phyloP scores from a whole-genome alignment of 2,797 vertebrate species.

The Amblyraja radiata region DNA sequence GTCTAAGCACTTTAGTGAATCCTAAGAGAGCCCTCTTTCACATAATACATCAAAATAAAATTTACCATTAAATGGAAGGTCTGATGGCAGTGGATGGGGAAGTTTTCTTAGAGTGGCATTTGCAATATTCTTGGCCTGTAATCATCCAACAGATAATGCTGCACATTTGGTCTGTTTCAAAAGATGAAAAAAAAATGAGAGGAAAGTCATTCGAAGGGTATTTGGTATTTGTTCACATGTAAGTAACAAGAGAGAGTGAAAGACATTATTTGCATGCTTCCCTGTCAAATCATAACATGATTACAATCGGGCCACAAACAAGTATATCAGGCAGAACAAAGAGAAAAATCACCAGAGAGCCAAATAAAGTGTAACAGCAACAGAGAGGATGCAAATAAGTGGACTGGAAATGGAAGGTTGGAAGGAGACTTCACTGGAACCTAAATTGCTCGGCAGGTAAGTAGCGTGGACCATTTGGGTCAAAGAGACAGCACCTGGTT shows the following conservation, averaged over 20 bases:
- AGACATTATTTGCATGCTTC: no score
- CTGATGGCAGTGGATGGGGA: not conserved
- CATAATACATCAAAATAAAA: not conserved
- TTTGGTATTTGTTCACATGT: no score
- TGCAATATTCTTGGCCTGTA: not conserved
- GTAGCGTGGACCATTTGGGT: not conserved
- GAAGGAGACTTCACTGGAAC: not conserved
- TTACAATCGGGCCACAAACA: no score
- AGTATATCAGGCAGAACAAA: not conserved
- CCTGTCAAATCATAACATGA: not conserved
- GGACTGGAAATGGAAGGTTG: not conserved
- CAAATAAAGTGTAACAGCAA: no score
- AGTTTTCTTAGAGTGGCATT: not conserved
- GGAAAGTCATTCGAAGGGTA: no score
- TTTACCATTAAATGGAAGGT: not conserved
- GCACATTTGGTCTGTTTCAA: not conserved
- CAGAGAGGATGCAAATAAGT: not conserved
- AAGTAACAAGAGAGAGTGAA: no score
- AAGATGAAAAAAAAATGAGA: no score
- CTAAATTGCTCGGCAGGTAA: no score
- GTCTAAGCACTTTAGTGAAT: not conserved
- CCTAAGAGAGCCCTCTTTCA: not conserved
- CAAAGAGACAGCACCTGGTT: not conserved
- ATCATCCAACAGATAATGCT: not conserved
- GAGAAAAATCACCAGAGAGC: no score